Base-by-base conservation (phyloP, 1,140 invertebrate species). In the Eriosoma lanigerum region DNA sequence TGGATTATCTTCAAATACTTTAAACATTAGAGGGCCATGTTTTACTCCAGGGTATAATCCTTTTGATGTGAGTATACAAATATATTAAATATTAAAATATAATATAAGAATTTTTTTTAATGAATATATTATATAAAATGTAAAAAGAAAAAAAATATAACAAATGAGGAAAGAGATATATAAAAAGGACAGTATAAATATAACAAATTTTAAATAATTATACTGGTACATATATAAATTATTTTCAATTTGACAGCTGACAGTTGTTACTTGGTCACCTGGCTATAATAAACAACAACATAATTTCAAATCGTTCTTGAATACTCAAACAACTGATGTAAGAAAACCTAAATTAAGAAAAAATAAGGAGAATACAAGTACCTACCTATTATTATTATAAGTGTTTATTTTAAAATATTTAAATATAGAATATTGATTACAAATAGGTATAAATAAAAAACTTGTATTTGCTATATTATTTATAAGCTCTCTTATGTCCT, bases 251-350 rank as follows among this genome's bases (percentile, higher is more conserved):
- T 58, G 0, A 15, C n/a, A 76, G 73, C 5, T 76, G 44, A 21
- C 52, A 15, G 58, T 76, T 38, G n/a, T 76, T 76, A 76, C 73
- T 32, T 76, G 73, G 73, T 76, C 73, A 17, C 73, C 73, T 0
- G 73, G 73, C 2, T 76, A 76, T 58, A 60, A 44, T n/a, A 76
- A 19, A 44, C 52, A 76, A 10, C 64, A 66, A 15, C 38, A 66
- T 66, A 17, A 44, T 44, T n/a, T 32, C 4, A 32, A 76, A 44
- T 38, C 26, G 5, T 56, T 56, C 21, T 56, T 3, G 12, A 76
- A 58, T 24, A 38, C n/a, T 21, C 54, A 44, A 19, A 46, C 64
- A 1, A 12, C 2, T 9, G 26, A 75, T 56, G 38, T 21, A 10
- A 38, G 13, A 58, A 15, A 32, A 60, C n/a, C 73, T 21, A 21